Evolutionary conservation across 2,797 vertebrate species (phyloP), one percentile per base, ranked within the genome.

Genomic region (Fringilla coelebs): DNA sequence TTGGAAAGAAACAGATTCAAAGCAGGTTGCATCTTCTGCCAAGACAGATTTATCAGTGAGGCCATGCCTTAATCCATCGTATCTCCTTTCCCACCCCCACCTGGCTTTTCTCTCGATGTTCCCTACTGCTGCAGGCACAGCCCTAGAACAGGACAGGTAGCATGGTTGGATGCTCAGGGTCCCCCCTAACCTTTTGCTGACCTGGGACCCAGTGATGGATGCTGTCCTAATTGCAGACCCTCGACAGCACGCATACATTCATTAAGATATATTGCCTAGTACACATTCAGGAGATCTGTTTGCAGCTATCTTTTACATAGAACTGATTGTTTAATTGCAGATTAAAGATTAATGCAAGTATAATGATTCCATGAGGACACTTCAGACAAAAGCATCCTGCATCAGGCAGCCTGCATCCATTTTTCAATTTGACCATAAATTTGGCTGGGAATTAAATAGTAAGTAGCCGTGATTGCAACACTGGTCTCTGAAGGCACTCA

Each of bases 391-490:
- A 97, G 97, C 97, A 97, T 97, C 97, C 96, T 97, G 96, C 97
- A 97, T 98, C 97, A 97, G 96, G 96, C 97, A 97, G 97, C 95
- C 95, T 97, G 97, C 98, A 98, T 99, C 98, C 98, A 98, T 99
- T 98, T 99, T 98, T 98, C 98, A 98, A 98, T 98, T 97, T 93
- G 97, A 96, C 98, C 96, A 98, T 98, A 98, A 98, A 99, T 98
- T 98, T 98, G 98, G 96, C 97, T 97, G 96, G 97, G 98, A 99
- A 99, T 99, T 98, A 99, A 98, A 98, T 97, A 97, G 98, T 98
- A 98, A 98, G 98, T 98, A 98, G 98, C 97, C 68, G 97, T 98
- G 98, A 98, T 99, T 98, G 98, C 98, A 98, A 97, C 97, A 96
- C 97, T 94, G 94, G 97, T 98, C 98, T 98, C 98, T 98, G 97